Evolutionary conservation across 2,797 vertebrate species (phyloP), one percentile per base, ranked within the genome.

Genomic region (Synanceia verrucosa): DNA sequence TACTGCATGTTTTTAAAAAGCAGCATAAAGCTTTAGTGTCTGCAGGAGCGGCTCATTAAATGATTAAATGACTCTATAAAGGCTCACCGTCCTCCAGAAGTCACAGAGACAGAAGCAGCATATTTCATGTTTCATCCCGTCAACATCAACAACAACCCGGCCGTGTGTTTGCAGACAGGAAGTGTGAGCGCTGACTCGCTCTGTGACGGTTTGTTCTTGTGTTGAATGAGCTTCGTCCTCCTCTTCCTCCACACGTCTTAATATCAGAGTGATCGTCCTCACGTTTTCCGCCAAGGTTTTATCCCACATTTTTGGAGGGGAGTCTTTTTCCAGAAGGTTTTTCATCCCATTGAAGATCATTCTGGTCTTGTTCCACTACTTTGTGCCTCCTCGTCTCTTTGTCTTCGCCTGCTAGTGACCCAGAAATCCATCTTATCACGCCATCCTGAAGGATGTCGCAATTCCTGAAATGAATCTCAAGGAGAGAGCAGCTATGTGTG

Each of bases 161-260:
- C 33, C 31, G 23, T 44, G 24, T 65, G 37, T 46, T 6, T 34
- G 9, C 62, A 44, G 64, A 66, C 51, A 46, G 43, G 52, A 57
- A 48, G 43, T 68, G 56, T 9, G 34, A 28, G 18, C 1, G 57
- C 67, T 44, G 57, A 60, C 28, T 69, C 56, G 19, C n/a, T 58
- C 18, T 34, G 48, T 8, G 31, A 24, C 29, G 8, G 31, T 37
- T 36, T 46, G 39, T 36, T 34, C 28, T 36, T 47, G n/a, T 53
- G 52, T 11, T 21, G 10, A 21, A 34, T 26, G n/a, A 58, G 48
- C 33, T 63, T 51, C 50, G 10, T 65, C 46, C 18, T 33, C 43
- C 23, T 44, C 39, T n/a, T 9, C 57, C 36, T 8, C 46, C 23
- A 48, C 23, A 48, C 26, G 23, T 50, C 24, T 50, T 28, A 4